Base-by-base conservation (phyloP, 1,140 invertebrate species). In the Nixonia krombeini region DNA sequence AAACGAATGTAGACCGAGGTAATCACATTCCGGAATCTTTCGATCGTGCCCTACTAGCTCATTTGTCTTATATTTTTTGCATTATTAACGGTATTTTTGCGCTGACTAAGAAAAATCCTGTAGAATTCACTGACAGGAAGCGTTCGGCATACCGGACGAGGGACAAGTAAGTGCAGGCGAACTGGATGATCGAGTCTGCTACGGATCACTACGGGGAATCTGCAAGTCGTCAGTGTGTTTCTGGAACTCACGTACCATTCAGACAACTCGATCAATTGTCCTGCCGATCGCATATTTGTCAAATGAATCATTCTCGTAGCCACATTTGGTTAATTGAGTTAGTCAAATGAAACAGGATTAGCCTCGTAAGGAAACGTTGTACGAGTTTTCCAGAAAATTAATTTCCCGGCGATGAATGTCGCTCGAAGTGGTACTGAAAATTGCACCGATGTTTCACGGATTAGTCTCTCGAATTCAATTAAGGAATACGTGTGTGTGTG, bases 201-300 rank as follows among this genome's bases (percentile, higher is more conserved):
- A 31, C 21, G 45, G 33, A 61, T 73, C 70, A 52, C 33, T 75
- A 75, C 68, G 71, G 49, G 55, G 73, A 76, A 76, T 72, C 65
- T 64, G 45, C 37, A 29, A 69, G 67, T 37, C 44, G 73, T 75
- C 73, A 76, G 71, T 75, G 73, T 76, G 73, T 75, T 76, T 76
- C 74, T 76, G 68, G 74, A 73, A 75, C 74, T 76, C 74, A 73
- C 74, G 74, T 76, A 69, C 70, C 64, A 75, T 73, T 72, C 21
- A 17, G 61, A 67, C 51, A 63, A 28, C 31, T 18, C 46, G 47
- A 21, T 21, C 21, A 21, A 21, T 21, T 21, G 21, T 21, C 21
- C 6, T 21, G 21, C 21, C 21, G 21, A 21, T 21, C 6, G 6
- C 21, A 3, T 21, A 21, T 21, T 21, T 21, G 21, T 21, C 6